Evolutionary conservation across 2,797 vertebrate species (phyloP).

Genomic region (Margarornis squamiger): DNA sequence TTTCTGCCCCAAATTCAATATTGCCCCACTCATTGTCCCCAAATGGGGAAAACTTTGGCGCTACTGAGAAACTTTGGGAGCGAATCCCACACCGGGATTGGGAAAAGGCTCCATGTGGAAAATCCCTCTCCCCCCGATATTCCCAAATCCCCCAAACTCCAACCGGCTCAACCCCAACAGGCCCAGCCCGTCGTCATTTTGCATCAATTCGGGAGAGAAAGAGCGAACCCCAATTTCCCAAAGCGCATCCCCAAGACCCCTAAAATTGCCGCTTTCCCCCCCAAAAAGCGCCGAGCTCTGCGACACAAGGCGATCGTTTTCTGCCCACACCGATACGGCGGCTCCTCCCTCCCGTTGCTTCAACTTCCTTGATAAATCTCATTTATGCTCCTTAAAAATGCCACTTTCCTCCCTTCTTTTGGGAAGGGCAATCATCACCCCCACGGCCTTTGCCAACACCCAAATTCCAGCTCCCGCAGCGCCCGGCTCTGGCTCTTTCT

Average conservation of each 20-base stretch:
- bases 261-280: fast-evolving
- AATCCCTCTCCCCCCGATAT: neutral
- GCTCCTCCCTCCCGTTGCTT: neutral
- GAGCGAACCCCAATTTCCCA: neutral
- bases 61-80: neutral
- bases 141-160: neutral
- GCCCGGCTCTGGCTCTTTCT: fast-evolving
- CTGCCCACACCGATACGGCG: neutral
- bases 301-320: fast-evolving
- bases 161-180: fast-evolving
- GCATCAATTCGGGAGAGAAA: neutral
- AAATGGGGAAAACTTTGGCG: neutral
- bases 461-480: fast-evolving
- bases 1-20: neutral
- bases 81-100: fast-evolving
- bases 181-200: neutral
- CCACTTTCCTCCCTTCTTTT: neutral
- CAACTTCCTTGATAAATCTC: neutral
- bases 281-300: neutral
- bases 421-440: neutral
- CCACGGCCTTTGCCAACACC: neutral
- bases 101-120: fast-evolving
- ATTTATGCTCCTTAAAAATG: neutral
- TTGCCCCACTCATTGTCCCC: neutral
- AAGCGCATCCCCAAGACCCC: neutral